phyloP scores from a whole-genome alignment of 2,113 vertebrate genomes.

The Scatophagus argus region DNA sequence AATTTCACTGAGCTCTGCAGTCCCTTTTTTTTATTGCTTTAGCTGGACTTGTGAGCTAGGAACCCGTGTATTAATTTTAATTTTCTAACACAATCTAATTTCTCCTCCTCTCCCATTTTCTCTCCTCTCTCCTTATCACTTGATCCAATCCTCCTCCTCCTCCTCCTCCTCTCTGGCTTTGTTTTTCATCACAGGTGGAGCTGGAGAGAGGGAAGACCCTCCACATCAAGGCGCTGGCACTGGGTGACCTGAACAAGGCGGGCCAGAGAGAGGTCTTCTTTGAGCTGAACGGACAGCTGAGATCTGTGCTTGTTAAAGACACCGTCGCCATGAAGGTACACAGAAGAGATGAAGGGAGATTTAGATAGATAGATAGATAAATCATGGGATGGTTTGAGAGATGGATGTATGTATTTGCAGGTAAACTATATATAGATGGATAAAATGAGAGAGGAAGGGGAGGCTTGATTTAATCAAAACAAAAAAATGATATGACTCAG shows the following conservation, averaged over 20 bases:
- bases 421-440: neutral
- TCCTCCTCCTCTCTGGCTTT: neutral
- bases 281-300: constrained; percentile 93
- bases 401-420: neutral
- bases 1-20: constrained; percentile 29
- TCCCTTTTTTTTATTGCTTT: constrained; percentile 41
- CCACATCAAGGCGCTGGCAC: constrained; percentile 93
- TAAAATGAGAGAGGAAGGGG: too few relatives aligned
- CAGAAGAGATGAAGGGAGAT: neutral
- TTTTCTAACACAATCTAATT: constrained; percentile 27
- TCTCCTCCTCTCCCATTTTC: neutral
- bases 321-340: constrained; percentile 92
- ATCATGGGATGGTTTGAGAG: neutral
- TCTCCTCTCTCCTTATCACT: neutral
- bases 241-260: constrained; percentile 91
- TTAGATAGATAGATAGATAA: neutral
- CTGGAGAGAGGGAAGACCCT: constrained; percentile 93
- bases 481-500: neutral
- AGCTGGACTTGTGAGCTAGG: constrained; percentile 25
- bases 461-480: neutral
- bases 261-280: constrained; percentile 96
- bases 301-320: constrained; percentile 93
- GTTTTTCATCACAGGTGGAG: constrained; percentile 86
- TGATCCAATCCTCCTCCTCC: neutral
- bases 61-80: constrained; percentile 31